Evolutionary conservation across 2,797 vertebrate species (phyloP).

Genomic region (Valencia hispanica): DNA sequence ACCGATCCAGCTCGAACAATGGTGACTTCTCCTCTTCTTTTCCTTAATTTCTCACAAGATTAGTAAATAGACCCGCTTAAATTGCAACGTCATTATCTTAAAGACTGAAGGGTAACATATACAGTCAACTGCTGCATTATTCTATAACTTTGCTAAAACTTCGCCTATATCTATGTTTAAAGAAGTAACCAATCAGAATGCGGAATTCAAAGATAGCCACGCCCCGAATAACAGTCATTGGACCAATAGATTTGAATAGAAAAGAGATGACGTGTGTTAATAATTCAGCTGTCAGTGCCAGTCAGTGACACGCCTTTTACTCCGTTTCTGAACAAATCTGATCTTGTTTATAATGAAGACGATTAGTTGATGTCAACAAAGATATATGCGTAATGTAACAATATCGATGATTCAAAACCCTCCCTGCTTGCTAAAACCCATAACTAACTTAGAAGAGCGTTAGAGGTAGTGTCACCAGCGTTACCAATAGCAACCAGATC

Average conservation of each 20-base stretch:
- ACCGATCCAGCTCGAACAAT: conserved; percentile 79
- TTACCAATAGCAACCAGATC: conserved; percentile 66
- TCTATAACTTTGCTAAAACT: conserved; percentile 49
- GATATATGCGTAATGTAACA: background rate
- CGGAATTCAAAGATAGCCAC: conserved; percentile 79
- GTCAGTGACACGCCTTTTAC: background rate
- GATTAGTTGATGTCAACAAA: background rate
- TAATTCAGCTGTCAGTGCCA: conserved; percentile 15
- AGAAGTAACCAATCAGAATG: conserved; percentile 66
- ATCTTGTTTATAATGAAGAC: background rate
- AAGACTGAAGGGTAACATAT: rapidly evolving
- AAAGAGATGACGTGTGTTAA: conserved; percentile 41
- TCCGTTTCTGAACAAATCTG: background rate
- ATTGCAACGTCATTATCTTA: background rate
- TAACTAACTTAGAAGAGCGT: background rate
- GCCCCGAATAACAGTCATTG: conserved; percentile 56
- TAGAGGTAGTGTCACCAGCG: conserved; percentile 11
- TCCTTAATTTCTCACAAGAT: conserved; percentile 22
- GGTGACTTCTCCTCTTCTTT: conserved; percentile 45
- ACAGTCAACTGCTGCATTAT: conserved; percentile 18
- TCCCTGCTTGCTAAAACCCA: background rate
- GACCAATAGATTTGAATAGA: conserved; percentile 70
- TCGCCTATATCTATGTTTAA: no score
- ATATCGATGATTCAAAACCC: background rate
- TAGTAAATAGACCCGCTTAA: conserved; percentile 17